These are phyloP conservation scores for Anagrus nilaparvatae DNA, from an alignment of 1,140 invertebrate genomes.

Conservation along the genomic window DNA sequence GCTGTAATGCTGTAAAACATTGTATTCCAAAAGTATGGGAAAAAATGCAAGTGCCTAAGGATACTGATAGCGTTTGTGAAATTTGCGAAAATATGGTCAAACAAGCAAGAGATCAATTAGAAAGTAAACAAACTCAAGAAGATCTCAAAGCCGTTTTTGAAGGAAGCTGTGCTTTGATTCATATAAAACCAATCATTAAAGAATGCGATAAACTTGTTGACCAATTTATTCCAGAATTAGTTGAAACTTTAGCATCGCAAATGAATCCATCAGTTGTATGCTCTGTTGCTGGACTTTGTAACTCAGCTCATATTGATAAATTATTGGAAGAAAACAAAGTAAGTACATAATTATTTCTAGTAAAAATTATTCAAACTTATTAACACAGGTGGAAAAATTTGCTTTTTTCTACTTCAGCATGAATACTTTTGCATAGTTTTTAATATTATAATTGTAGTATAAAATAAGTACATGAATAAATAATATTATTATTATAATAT, in stretches of 20 bases:
- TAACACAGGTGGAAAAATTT: too few species aligned
- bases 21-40: constrained; percentile 79
- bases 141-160: constrained; percentile 82
- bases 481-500: too few species aligned
- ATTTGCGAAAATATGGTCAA: constrained; percentile 83
- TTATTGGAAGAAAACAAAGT: constrained; percentile 51
- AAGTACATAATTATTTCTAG: too few species aligned
- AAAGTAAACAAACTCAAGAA: constrained; percentile 79
- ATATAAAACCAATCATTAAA: constrained; percentile 59
- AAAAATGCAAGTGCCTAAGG: constrained; percentile 52
- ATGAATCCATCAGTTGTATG: constrained; percentile 83
- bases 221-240: constrained; percentile 76
- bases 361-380: too few species aligned
- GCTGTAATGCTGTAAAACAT: constrained; percentile 67
- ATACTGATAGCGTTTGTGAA: constrained; percentile 69
- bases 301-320: constrained; percentile 61
- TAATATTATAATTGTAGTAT: too few species aligned
- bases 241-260: constrained; percentile 75
- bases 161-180: constrained; percentile 76
- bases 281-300: constrained; percentile 79
- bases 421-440: too few species aligned
- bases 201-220: constrained; percentile 76
- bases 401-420: too few species aligned
- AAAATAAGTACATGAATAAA: too few species aligned
- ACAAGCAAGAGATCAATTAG: constrained; percentile 74